Base-by-base conservation (phyloP, 2,888 invertebrate species). In the Polydesmus complanatus region DNA sequence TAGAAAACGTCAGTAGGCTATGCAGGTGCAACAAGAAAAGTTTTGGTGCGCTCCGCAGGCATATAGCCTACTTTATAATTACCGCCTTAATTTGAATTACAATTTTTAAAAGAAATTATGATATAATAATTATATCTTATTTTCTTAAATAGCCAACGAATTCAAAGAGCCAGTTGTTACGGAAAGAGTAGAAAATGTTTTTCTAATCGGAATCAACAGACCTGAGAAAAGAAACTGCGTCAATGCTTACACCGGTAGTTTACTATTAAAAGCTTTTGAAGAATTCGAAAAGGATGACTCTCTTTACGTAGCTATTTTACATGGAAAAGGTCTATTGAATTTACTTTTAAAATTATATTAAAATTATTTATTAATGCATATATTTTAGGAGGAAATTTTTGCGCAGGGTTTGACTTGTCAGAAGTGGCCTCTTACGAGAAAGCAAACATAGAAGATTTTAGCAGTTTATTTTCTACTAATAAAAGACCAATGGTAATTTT, bases 341-440 rank as follows among this genome's bases (percentile, higher is more conserved):
- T 52, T 52, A 14, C 56, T 26, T 51, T 48, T 37, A 37, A 37
- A 8, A 37, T 37, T 37, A 14, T 8, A 37, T 37, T 37, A 37
- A 37, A 37, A 37, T 14, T 37, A 8, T 37, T 5, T 37, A 14
- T 5, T 37, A 8, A 37, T 54, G 22, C 23, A 3, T 21, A 5
- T 52, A 27, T 65, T 69, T 18, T 62, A 75, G 93, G 94, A n/a
- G 94, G 94, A 0, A 87, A 85, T 61, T 96, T 97, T 74, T 94
- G 92, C 73, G 83, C 94, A 1, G 96, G 96, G 0, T 89, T 85
- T 72, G 94, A 96, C 74, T 78, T 95, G 58, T 78, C 84, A 58
- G 88, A 92, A 70, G 76, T 94, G 22, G 67, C 73, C 8, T 56
- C 65, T 26, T 55, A 60, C 51, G n/a, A n/a, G n/a, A n/a, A n/a